Base-by-base conservation (phyloP, 2,888 invertebrate species). In the Drosophila pegasa region DNA sequence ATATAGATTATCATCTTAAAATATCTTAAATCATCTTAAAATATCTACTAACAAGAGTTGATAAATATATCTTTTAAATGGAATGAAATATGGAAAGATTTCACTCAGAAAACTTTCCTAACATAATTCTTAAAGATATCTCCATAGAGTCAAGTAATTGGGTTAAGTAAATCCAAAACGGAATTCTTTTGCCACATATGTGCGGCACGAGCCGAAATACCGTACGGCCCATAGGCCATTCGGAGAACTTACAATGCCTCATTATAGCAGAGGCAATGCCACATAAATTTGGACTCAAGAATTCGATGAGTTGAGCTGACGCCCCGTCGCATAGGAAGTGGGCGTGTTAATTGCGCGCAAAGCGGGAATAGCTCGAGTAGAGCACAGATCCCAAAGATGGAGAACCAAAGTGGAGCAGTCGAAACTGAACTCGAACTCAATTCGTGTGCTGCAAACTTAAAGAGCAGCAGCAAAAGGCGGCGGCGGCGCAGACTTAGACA, bases 211-310 rank as follows among this genome's bases (percentile, higher is more conserved):
- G 83, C 22, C 79, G 51, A 20, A 69, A 58, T 55, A 63, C n/a
- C 41, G 20, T 20, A 1, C 20, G 9, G 16, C 1, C 2, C 16
- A 16, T 20, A 12, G 18, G 10, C 8, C 22, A 9, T 14, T 27
- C 12, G 2, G 27, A 4, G 29, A 33, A 70, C 80, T 76, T 71
- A 76, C 76, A 80, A 61, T 62, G 43, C 27, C 58, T 56, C 67
- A 69, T 69, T 59, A 78, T 77, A 70, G 51, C 55, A 47, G 58
- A 64, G 71, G 78, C 59, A 71, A 64, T 61, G 89, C 70, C 89
- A 80, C 89, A 83, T 83, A 88, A 83, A 88, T 87, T 77, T 55
- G 7, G 62, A 40, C 50, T 47, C 60, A n/a, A 33, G n/a, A n/a
- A n/a, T n/a, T n/a, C n/a, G n/a, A n/a, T n/a, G n/a, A n/a, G 41